phyloP scores from a whole-genome alignment of 2,113 vertebrate species.

The Camelus dromedarius region DNA sequence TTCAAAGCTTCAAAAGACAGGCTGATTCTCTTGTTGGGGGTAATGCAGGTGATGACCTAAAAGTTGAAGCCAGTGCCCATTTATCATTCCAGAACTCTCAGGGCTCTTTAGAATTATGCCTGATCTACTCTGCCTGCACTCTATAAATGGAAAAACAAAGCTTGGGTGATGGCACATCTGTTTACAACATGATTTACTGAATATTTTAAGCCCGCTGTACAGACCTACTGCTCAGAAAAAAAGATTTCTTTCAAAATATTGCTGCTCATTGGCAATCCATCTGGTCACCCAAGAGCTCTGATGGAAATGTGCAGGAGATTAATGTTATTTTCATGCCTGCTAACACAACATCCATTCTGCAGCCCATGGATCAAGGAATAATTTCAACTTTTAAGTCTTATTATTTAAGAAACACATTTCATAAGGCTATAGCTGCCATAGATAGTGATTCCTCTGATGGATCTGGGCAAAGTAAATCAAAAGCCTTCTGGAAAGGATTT shows the following conservation, averaged over 20 bases:
- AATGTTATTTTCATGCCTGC: not conserved
- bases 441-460: not conserved
- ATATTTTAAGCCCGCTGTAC: not conserved
- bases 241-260: not conserved
- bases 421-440: not conserved
- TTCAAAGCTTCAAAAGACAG: not conserved
- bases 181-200: not conserved
- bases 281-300: not conserved
- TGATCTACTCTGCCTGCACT: not conserved
- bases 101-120: not conserved
- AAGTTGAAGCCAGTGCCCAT: not conserved
- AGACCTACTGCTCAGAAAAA: not conserved
- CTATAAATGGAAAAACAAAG: not conserved
- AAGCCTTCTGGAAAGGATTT: not conserved
- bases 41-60: not conserved
- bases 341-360: not conserved
- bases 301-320: not conserved
- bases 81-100: not conserved
- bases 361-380: not conserved
- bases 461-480: not conserved
- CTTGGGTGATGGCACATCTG: not conserved
- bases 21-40: not conserved
- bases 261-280: not conserved
- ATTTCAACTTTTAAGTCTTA: not conserved
- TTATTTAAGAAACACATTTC: not conserved